A percentile compares a stretch with the other conserved stretches of the same genome.
Evolutionary conservation across 2,888 invertebrate species (phyloP).

Genomic region (Lasioglossum oenotherae): DNA sequence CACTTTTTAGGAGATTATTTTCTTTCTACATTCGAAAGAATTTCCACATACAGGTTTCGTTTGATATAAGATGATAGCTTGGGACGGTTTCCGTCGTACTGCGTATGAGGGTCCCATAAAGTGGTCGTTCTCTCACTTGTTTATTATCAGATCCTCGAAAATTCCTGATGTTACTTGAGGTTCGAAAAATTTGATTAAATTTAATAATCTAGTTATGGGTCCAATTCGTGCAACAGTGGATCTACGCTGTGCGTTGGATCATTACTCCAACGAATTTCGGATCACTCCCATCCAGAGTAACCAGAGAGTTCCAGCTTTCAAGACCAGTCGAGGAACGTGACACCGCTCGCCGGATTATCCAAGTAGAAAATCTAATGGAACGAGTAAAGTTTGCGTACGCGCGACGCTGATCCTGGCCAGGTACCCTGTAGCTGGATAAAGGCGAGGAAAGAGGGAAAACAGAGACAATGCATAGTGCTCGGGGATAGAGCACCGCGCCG

Average conservation of each 20-base stretch:
- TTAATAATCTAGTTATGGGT: not conserved
- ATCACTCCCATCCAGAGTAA: not conserved
- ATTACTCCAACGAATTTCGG: not conserved
- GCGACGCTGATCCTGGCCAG: constrained; percentile 72
- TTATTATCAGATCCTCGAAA: not conserved
- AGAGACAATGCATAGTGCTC: constrained; percentile 66
- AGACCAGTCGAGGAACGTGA: constrained; percentile 39
- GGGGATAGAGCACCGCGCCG: constrained; percentile 70
- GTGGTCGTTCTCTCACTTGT: too few relatives aligned
- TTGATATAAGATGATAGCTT: too few relatives aligned
- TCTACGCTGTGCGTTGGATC: not conserved
- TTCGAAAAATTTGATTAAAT: not conserved
- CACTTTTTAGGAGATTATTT: not conserved
- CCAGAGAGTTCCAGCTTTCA: not conserved
- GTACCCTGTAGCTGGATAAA: constrained; percentile 22
- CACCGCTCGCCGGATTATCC: constrained; percentile 60
- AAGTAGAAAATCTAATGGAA: constrained; percentile 72
- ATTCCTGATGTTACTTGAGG: not conserved
- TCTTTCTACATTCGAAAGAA: too few relatives aligned
- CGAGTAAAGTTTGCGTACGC: constrained; percentile 76
- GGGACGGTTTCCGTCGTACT: too few relatives aligned
- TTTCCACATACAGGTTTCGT: too few relatives aligned
- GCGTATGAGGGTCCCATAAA: too few relatives aligned
- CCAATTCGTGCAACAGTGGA: not conserved
- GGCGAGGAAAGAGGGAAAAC: constrained; percentile 13